Percentiles rank a stretch among this genome's conserved stretches.
Evolutionary conservation across 2,113 vertebrate genomes (phyloP).

Genomic region (Melanotaenia duboulayi): DNA sequence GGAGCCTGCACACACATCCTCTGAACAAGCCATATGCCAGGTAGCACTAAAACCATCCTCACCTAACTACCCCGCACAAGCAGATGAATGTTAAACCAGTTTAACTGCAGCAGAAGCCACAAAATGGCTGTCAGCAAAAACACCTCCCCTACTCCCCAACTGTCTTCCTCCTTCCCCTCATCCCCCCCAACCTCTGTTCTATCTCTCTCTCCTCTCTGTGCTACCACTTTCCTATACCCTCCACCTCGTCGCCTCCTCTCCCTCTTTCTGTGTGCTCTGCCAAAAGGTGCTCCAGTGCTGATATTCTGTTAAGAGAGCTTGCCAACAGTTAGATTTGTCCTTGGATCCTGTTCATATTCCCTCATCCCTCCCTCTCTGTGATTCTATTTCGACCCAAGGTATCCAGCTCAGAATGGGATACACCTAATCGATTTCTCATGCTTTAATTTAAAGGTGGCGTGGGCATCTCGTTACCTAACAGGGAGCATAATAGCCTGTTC

Average conservation of each 20-base stretch:
- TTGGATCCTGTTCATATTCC: constrained; percentile 79
- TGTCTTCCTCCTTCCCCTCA: constrained; percentile 73
- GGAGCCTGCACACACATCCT: constrained; percentile 39
- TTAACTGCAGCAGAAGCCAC: constrained; percentile 81
- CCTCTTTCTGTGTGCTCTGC: constrained; percentile 70
- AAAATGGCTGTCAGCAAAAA: constrained; percentile 85
- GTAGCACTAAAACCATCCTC: constrained; percentile 73
- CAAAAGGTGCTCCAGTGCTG: constrained; percentile 85
- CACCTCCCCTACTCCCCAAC: constrained; percentile 76
- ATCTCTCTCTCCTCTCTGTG: constrained; percentile 53
- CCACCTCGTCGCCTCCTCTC: constrained; percentile 43
- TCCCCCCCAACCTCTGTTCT: constrained; percentile 64
- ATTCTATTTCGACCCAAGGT: constrained; percentile 74
- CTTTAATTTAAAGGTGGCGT: constrained; percentile 75
- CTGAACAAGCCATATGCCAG: constrained; percentile 69
- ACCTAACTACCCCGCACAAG: constrained; percentile 65
- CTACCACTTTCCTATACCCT: constrained; percentile 64
- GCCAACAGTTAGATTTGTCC: constrained; percentile 87
- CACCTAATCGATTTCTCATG: constrained; percentile 76
- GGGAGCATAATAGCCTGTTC: constrained; percentile 49
- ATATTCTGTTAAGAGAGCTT: constrained; percentile 81
- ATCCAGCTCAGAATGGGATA: constrained; percentile 70
- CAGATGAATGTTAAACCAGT: constrained; percentile 81
- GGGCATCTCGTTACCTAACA: constrained; percentile 67
- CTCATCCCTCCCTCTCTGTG: constrained; percentile 56